These are phyloP conservation scores for Pteria penguin DNA, from an alignment of 2,888 invertebrate genomes.

Conservation along the genomic window DNA sequence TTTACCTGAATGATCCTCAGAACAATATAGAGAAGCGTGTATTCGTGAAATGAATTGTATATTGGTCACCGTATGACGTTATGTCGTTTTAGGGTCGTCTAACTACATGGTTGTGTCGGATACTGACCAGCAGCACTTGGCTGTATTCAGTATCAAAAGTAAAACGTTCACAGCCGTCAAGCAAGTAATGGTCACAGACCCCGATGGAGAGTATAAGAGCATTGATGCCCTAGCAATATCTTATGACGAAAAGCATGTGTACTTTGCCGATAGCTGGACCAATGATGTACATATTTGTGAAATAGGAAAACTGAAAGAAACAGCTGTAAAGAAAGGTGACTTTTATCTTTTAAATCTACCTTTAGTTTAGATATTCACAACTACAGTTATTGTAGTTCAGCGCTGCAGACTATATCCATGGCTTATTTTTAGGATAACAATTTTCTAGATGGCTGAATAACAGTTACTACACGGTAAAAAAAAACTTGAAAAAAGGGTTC, in stretches of 20 bases:
- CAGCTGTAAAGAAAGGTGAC: constrained; percentile 27
- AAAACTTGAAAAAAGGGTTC: no score
- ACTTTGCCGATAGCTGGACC: constrained; percentile 10
- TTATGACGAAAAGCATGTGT: constrained; percentile 41
- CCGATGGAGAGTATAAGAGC: constrained; percentile 1
- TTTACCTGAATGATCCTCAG: no score
- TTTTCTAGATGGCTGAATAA: no score
- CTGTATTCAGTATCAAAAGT: constrained; percentile 13
- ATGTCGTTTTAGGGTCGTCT: constrained; percentile 15
- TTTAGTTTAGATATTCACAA: no score
- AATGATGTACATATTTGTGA: constrained; percentile 27
- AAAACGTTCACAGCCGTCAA: background rate
- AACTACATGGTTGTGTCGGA: constrained; percentile 30
- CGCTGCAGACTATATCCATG: no score
- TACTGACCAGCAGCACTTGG: constrained; percentile 4
- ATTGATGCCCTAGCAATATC: constrained; percentile 44
- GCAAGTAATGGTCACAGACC: constrained; percentile 10
- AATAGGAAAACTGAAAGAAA: constrained; percentile 10
- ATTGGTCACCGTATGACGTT: no score
- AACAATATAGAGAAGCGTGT: no score
- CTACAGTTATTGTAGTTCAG: no score
- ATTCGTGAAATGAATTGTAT: no score
- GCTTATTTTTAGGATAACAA: no score
- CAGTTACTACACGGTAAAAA: no score
- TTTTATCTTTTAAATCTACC: background rate